These are phyloP conservation scores for Meloidogyne floridensis DNA, from an alignment of 1,140 invertebrate species.

Conservation along the genomic window DNA sequence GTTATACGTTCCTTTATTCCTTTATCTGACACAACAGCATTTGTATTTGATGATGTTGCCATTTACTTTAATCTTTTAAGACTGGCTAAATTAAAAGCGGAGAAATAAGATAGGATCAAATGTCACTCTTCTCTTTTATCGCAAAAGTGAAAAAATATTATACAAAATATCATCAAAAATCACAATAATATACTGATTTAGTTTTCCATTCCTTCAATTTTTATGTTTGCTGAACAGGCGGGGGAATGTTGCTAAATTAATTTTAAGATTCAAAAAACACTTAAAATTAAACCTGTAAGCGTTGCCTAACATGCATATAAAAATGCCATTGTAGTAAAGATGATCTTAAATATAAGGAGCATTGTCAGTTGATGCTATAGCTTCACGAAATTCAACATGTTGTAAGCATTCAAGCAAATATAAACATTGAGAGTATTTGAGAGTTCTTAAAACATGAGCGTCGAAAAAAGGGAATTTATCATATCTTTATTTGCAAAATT, in stretches of 20 bases:
- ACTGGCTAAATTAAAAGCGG: not conserved
- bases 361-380: conserved; percentile 75
- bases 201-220: not conserved
- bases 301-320: conserved; percentile 85
- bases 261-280: not conserved
- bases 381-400: conserved; percentile 92
- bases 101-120: no score
- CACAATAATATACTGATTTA: no score
- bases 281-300: conserved; percentile 68
- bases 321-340: conserved; percentile 96
- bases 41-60: conserved; percentile 5
- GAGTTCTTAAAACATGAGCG: conserved; percentile 37
- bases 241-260: not conserved
- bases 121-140: no score
- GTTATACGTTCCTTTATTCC: conserved; percentile 87
- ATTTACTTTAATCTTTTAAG: not conserved
- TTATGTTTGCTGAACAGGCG: not conserved
- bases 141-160: not conserved
- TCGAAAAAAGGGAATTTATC: no score
- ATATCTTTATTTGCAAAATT: no score
- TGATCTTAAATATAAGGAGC: conserved; percentile 98
- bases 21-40: conserved; percentile 26
- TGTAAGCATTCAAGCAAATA: conserved; percentile 95
- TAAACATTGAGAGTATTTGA: conserved; percentile 89
- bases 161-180: not conserved